Conservation (phyloP, 2,888 invertebrate genomes). For the Lasiommata megera region DNA sequence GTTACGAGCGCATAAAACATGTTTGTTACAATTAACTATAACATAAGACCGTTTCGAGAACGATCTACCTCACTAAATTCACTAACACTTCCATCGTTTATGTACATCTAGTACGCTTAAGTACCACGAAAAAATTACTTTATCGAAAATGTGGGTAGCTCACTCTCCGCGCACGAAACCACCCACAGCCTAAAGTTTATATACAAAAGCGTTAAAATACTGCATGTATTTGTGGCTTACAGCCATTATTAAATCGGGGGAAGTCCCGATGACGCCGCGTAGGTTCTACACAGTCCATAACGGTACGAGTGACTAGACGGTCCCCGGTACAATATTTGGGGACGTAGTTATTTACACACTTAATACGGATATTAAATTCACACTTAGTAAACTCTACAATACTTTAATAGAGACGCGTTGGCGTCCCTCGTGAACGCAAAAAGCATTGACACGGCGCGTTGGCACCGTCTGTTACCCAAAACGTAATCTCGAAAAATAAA, state of each 20-base stretch:
- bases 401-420: slow-evolving; percentile 19
- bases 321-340: slow-evolving; percentile 49
- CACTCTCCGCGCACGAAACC: neutral
- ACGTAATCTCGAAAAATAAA: slow-evolving; percentile 61
- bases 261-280: slow-evolving; percentile 32
- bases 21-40: slow-evolving; percentile 61
- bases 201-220: slow-evolving; percentile 63
- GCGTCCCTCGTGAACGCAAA: slow-evolving; percentile 47
- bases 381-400: slow-evolving; percentile 44
- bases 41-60: slow-evolving; percentile 39
- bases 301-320: slow-evolving; percentile 71
- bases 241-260: slow-evolving; percentile 43
- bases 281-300: slow-evolving; percentile 40
- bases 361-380: slow-evolving; percentile 65
- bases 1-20: slow-evolving; percentile 46
- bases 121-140: slow-evolving; percentile 16
- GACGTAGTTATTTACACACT: slow-evolving; percentile 65
- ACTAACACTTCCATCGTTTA: slow-evolving; percentile 47
- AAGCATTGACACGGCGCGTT: slow-evolving; percentile 6
- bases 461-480: slow-evolving; percentile 37
- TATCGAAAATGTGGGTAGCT: slow-evolving; percentile 17
- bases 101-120: slow-evolving; percentile 34
- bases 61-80: slow-evolving; percentile 54
- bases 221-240: slow-evolving; percentile 53
- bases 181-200: slow-evolving; percentile 33